A percentile compares a stretch with the other conserved stretches of the same genome.
phyloP scores from a whole-genome alignment of 2,113 vertebrate genomes.

The Emydocephalus ijimae region DNA sequence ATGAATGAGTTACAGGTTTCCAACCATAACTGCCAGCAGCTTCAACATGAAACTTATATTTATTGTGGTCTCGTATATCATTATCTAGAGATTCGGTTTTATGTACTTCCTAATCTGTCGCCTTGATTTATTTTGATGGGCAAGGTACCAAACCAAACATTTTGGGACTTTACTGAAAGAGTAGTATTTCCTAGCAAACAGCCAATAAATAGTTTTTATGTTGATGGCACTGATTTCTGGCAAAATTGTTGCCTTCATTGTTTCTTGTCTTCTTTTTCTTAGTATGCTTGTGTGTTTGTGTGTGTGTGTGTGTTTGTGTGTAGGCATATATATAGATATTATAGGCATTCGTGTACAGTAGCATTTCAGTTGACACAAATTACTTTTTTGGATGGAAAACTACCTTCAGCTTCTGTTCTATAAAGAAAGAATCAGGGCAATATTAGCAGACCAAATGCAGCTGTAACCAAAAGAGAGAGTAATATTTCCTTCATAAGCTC shows the following conservation, averaged over 20 bases:
- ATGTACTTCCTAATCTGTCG: slow-evolving; percentile 73
- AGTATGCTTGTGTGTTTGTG: background rate
- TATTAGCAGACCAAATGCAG: background rate
- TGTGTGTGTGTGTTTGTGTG: background rate
- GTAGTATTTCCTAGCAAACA: slow-evolving; percentile 29
- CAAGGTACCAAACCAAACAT: slow-evolving; percentile 68
- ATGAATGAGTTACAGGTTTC: slow-evolving; percentile 52
- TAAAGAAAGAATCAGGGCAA: background rate
- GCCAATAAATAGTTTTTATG: slow-evolving; percentile 26
- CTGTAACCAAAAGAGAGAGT: background rate
- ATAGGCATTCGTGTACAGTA: background rate
- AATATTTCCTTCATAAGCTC: background rate
- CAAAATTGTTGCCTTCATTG: background rate
- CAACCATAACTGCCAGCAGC: slow-evolving; percentile 53
- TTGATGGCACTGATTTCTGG: slow-evolving; percentile 15
- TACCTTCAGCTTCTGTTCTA: background rate
- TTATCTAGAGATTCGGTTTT: slow-evolving; percentile 70
- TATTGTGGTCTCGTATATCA: slow-evolving; percentile 70
- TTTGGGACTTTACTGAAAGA: slow-evolving; percentile 49
- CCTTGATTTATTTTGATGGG: slow-evolving; percentile 73
- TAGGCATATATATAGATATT: too few species aligned
- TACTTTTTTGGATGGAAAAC: background rate
- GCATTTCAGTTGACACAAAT: background rate
- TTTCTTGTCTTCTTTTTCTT: background rate
- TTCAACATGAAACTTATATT: slow-evolving; percentile 65